phyloP scores from a whole-genome alignment of 1,140 invertebrate species.

The Bombus affinis region DNA sequence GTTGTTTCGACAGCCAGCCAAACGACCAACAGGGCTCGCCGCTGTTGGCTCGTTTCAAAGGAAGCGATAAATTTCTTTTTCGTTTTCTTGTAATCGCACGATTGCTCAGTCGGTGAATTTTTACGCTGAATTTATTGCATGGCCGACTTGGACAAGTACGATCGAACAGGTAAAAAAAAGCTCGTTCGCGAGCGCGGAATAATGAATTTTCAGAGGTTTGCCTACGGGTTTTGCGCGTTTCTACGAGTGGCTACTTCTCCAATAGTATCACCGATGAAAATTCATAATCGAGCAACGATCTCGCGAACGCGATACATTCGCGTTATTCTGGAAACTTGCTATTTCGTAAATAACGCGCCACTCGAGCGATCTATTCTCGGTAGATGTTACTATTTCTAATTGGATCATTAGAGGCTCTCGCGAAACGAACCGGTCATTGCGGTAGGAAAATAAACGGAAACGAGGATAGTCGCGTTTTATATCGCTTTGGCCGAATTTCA shows the following conservation, averaged over 20 bases:
- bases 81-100: slow-evolving; percentile 1
- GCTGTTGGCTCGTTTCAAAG: background rate
- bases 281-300: background rate
- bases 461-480: slow-evolving; percentile 44
- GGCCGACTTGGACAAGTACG: background rate
- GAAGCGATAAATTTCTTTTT: background rate
- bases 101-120: background rate
- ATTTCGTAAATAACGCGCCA: background rate
- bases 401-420: slow-evolving; percentile 35
- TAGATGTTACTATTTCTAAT: slow-evolving; percentile 36
- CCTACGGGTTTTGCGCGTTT: too few relatives aligned
- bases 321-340: background rate
- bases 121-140: background rate
- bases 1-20: background rate
- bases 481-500: slow-evolving; percentile 46
- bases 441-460: slow-evolving; percentile 16
- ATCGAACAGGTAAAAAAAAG: slow-evolving; percentile 5
- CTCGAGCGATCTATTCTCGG: background rate
- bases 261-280: background rate
- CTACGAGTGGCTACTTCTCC: too few relatives aligned
- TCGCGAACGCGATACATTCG: background rate
- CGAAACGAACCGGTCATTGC: slow-evolving; percentile 8
- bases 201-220: slow-evolving; percentile 1
- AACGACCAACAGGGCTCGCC: background rate
- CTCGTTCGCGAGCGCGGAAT: background rate